These are phyloP conservation scores for Atta texana DNA, from an alignment of 1,140 invertebrate genomes.

Conservation along the genomic window DNA sequence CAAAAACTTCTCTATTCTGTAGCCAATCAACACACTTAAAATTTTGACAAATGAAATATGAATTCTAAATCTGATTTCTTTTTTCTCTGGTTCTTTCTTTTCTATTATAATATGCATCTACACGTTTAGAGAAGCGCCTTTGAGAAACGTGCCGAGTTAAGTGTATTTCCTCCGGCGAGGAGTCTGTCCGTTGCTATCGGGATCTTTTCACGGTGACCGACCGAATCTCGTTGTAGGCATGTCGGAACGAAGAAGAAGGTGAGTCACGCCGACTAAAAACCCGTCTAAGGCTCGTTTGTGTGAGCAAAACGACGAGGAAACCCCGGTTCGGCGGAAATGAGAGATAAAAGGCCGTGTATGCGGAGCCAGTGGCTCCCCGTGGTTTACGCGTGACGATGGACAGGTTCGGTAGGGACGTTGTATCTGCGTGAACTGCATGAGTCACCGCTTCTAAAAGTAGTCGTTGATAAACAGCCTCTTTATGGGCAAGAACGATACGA, in stretches of 20 bases:
- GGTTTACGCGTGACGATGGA: conserved; percentile 13
- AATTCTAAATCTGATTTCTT: background rate
- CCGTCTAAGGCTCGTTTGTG: conserved; percentile 53
- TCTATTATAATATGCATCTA: background rate
- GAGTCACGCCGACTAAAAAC: conserved; percentile 61
- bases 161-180: background rate
- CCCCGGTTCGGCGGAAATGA: conserved; percentile 56
- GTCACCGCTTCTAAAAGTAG: conserved; percentile 59
- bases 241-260: conserved; percentile 20
- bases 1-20: too few relatives aligned
- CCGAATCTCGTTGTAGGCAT: conserved; percentile 57
- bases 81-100: background rate
- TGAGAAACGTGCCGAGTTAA: conserved; percentile 16
- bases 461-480: conserved; percentile 60
- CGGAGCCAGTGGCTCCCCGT: conserved; percentile 47
- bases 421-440: conserved; percentile 53
- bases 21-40: too few relatives aligned
- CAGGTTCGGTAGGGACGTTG: conserved; percentile 31
- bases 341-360: conserved; percentile 50
- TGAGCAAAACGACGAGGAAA: conserved; percentile 56
- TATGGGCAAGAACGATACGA: conserved; percentile 21
- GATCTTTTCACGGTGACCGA: conserved; percentile 53
- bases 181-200: conserved; percentile 9
- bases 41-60: too few relatives aligned
- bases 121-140: conserved; percentile 4